phyloP scores from a whole-genome alignment of 2,888 invertebrate genomes.

The Hemithea aestivaria region DNA sequence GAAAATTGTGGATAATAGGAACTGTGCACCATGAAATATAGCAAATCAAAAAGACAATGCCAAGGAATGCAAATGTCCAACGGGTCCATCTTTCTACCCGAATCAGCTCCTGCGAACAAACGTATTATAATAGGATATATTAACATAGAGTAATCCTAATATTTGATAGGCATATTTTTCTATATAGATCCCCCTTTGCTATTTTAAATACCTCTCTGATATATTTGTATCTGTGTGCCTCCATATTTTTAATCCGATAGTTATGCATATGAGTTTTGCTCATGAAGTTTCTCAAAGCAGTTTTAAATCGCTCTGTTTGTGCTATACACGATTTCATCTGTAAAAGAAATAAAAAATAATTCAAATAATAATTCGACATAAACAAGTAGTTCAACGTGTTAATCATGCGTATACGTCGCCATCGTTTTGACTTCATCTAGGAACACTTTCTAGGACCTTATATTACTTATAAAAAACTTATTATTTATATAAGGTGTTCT shows the following conservation, averaged over 20 bases:
- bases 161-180: no score
- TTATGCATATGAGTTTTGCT: constrained; percentile 32
- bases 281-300: constrained; percentile 31
- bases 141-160: no score
- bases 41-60: constrained; percentile 19
- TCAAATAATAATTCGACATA: no score
- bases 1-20: constrained; percentile 31
- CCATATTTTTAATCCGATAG: constrained; percentile 2
- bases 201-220: neutral
- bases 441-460: no score
- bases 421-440: no score
- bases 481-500: no score
- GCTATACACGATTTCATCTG: constrained; percentile 6
- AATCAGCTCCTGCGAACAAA: constrained; percentile 32
- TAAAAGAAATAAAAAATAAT: neutral
- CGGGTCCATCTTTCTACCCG: constrained; percentile 29
- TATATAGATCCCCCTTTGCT: no score
- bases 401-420: no score
- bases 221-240: neutral
- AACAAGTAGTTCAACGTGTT: no score
- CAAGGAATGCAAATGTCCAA: constrained; percentile 22
- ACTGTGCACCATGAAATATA: constrained; percentile 30
- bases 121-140: neutral
- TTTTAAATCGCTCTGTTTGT: constrained; percentile 16
- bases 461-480: no score